Conservation (phyloP, 2,888 invertebrate species). For the Neoascia interrupta region DNA sequence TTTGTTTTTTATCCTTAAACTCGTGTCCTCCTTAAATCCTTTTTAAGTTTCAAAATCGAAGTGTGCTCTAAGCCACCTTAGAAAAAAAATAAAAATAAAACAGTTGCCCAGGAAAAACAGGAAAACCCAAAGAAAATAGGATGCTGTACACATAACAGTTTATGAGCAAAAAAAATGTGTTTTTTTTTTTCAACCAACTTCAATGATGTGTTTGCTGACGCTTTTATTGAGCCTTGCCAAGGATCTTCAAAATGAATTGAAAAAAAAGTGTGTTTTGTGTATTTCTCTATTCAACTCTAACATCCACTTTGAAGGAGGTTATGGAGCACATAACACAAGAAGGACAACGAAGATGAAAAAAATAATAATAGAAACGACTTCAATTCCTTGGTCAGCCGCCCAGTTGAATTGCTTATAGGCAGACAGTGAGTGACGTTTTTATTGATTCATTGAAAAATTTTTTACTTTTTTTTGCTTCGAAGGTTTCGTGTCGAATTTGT, state of each 20-base stretch:
- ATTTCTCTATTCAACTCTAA: conserved; percentile 34
- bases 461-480: not conserved
- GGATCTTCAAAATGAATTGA: conserved; percentile 32
- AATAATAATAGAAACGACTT: conserved; percentile 28
- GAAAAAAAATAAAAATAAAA: not conserved
- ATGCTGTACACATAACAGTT: conserved; percentile 37
- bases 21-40: conserved; percentile 57
- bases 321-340: conserved; percentile 18
- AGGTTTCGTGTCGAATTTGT: no score
- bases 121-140: not conserved
- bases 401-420: no score
- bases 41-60: conserved; percentile 58
- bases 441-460: not conserved
- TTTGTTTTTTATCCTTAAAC: conserved; percentile 15
- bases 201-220: conserved; percentile 65
- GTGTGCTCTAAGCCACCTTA: conserved; percentile 37
- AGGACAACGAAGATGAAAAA: conserved; percentile 21
- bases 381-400: conserved; percentile 5
- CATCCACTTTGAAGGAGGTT: conserved; percentile 16
- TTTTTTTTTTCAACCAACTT: no score
- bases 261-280: conserved; percentile 12
- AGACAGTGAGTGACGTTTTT: conserved; percentile 13
- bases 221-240: conserved; percentile 57
- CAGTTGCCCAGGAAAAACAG: conserved; percentile 7
- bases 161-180: conserved; percentile 30